Evolutionary conservation across 2,888 invertebrate genomes (phyloP), one percentile per base, ranked within the genome.

Genomic region (Cyclophora punctaria): DNA sequence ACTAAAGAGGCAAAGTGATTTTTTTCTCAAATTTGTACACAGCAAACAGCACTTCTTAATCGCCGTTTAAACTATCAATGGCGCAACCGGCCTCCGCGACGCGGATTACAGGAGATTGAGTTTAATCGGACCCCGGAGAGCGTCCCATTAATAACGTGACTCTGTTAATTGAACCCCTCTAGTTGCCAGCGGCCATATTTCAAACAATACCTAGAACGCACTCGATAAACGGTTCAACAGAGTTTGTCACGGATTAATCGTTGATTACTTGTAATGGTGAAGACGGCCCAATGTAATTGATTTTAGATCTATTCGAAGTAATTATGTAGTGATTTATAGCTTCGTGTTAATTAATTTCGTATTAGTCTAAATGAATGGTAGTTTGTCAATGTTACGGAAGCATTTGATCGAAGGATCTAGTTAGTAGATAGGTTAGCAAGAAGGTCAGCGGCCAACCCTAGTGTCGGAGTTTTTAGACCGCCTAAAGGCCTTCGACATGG

Each of bases 101-200:
- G 76, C 82, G 83, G 85, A 84, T 83, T 79, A 83, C 81, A 72
- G 83, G 83, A 81, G 83, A 83, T 85, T 83, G 83, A 75, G 80
- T 81, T 80, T 83, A 83, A 84, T 84, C 82, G 84, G 78, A 74
- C 75, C 71, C 73, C 74, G 71, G 78, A 77, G 75, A 76, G 70
- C 77, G 73, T 64, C 69, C 83, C 85, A 85, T 87, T 83, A 81
- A 85, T 87, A 84, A 83, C 82, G 72, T 72, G 64, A 70, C 75
- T 73, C 73, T 72, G 83, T 85, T 85, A 85, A 86, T 85, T 86
- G 81, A 81, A 83, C 78, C 74, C 73, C 78, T 71, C 58, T 73
- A 70, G 48, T 65, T 75, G 71, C 76, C 69, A 67, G 66, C 69
- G 66, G 73, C 69, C 69, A 79, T 86, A 82, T 82, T 78, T 85